Base-by-base conservation (phyloP, 2,888 invertebrate genomes). In the Perdita meconis region DNA sequence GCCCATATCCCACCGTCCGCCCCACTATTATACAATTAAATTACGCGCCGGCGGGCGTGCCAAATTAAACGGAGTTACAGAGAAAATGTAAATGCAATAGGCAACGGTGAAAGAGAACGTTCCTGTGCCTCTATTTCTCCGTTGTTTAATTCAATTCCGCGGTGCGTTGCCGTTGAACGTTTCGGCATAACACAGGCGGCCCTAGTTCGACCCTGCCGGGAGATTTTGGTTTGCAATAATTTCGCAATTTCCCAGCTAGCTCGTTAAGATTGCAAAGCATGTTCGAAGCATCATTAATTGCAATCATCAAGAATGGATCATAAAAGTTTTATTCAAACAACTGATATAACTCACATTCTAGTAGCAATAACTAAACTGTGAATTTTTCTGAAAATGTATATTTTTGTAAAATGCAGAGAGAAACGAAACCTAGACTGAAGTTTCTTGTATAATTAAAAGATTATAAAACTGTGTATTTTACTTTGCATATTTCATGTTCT, bases 71-170 rank as follows among this genome's bases (percentile, higher is more conserved):
- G 61, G 24, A 59, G 70, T 75, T 72, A 50, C 47, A 38, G 24
- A 38, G 50, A 50, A 72, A 75, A 66, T 61, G 57, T 67, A 71
- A 80, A 81, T 56, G 42, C 50, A 71, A 66, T 50, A 60, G 64
- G 51, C 10, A 10, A 16, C 53, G 22, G 24, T 22, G 47, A 42
- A 69, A 64, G 26, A 44, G 60, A 38, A 51, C 47, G 51, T 65
- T 59, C 53, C 47, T 38, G 26, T 19, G 38, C 51, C 34, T 34
- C 68, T 57, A 26, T 70, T 64, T 66, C 44, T 36, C 22, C 55
- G 57, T 69, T 67, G 44, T 79, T 82, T 71, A 75, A 72, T 79
- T 66, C 30, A 69, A 70, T 76, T 82, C 55, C 57, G 34, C 30
- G 40, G 44, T 40, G 12, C 51, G 22, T 60, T 65, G 16, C 34